Evolutionary conservation across 2,113 vertebrate species (phyloP).

Genomic region (Helogale parvula): DNA sequence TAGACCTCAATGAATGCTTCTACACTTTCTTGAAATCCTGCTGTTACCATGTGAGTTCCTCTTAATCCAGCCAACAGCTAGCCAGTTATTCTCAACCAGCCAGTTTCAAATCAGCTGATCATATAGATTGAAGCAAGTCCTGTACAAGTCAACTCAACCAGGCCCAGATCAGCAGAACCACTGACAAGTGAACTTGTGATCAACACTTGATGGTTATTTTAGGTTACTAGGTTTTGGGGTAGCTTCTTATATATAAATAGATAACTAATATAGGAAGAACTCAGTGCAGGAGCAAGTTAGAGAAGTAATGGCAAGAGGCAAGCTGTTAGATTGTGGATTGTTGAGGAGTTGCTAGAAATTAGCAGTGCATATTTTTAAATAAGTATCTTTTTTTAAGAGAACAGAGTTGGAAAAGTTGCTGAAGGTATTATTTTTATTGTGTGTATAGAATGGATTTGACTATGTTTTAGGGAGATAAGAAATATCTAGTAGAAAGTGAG

Average conservation of each 20-base stretch:
- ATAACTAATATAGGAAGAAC: not conserved
- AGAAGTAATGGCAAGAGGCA: not conserved
- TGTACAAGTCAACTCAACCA: not conserved
- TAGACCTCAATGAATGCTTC: not conserved
- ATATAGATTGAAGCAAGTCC: not conserved
- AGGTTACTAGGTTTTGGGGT: not conserved
- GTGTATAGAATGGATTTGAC: not conserved
- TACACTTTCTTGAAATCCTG: not conserved
- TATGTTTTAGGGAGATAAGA: not conserved
- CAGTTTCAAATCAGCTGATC: not conserved
- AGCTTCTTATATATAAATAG: not conserved
- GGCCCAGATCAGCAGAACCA: not conserved
- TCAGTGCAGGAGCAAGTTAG: not conserved
- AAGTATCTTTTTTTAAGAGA: not conserved
- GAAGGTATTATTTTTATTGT: not conserved
- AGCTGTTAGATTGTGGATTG: not conserved
- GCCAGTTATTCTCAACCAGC: not conserved
- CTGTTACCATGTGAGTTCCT: not conserved
- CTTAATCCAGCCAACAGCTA: not conserved
- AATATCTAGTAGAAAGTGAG: not conserved
- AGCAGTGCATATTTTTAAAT: not conserved
- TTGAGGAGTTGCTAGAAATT: not conserved
- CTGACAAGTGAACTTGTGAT: not conserved
- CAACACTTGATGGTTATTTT: not conserved
- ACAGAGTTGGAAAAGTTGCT: not conserved